These are phyloP conservation scores for Mionectes macconnelli DNA, from an alignment of 2,113 vertebrate species.

Conservation along the genomic window DNA sequence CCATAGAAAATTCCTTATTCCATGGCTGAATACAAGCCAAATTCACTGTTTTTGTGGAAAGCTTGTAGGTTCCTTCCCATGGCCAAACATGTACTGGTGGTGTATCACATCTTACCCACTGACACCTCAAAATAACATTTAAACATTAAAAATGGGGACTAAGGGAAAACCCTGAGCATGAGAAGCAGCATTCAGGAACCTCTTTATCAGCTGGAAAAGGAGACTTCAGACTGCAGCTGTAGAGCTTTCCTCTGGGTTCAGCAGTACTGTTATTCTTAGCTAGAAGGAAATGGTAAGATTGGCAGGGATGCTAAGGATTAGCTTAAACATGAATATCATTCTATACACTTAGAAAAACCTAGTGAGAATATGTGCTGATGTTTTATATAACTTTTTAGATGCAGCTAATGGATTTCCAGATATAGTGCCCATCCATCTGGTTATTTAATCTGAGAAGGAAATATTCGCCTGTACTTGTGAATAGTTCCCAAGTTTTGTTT, in stretches of 20 bases:
- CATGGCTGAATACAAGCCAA: rapidly evolving
- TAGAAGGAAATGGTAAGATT: background rate
- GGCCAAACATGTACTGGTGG: background rate
- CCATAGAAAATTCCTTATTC: background rate
- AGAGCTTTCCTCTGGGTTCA: background rate
- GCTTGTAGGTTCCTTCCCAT: background rate
- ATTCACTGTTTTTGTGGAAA: background rate
- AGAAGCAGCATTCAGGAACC: background rate
- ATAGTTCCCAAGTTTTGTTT: background rate
- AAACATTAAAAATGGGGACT: too few species aligned
- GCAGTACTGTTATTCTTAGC: background rate
- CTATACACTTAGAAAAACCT: background rate
- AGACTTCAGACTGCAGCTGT: background rate
- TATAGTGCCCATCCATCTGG: background rate
- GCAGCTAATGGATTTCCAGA: background rate
- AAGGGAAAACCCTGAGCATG: background rate
- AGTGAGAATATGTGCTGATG: background rate
- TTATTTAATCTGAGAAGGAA: background rate
- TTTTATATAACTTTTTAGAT: background rate
- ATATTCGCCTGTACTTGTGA: background rate
- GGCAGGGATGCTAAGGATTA: background rate
- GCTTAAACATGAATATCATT: background rate
- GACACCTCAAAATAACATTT: background rate
- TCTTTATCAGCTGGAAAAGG: background rate
- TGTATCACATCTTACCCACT: background rate